Evolutionary conservation across 2,888 invertebrate genomes (phyloP).

Genomic region (Neoitamus cyanurus): DNA sequence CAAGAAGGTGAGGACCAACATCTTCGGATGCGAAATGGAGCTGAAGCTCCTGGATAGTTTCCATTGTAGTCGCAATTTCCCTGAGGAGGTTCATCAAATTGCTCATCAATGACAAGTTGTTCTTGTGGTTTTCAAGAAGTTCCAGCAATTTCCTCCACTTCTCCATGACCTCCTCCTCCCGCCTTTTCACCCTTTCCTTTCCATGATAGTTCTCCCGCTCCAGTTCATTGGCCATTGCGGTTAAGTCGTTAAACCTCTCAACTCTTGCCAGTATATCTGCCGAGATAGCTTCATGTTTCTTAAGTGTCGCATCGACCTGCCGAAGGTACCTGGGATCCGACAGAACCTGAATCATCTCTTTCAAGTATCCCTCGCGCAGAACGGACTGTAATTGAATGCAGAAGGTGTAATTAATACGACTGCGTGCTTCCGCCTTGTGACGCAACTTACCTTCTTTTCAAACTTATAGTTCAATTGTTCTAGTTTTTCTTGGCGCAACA

Average conservation of each 20-base stretch:
- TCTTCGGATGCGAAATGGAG: conserved; percentile 79
- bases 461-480: conserved; percentile 97
- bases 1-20: conserved; percentile 92
- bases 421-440: conserved; percentile 17
- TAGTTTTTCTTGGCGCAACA: conserved; percentile 89
- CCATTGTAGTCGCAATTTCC: conserved; percentile 90
- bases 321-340: conserved; percentile 90
- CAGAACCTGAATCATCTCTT: conserved; percentile 96
- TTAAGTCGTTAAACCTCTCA: conserved; percentile 93
- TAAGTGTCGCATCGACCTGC: conserved; percentile 96
- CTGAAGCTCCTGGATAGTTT: conserved; percentile 86
- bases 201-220: conserved; percentile 92
- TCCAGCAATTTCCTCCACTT: conserved; percentile 89
- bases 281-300: conserved; percentile 98
- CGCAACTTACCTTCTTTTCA: conserved; percentile 79
- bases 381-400: conserved; percentile 72
- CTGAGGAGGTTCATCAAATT: conserved; percentile 88
- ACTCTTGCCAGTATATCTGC: conserved; percentile 95
- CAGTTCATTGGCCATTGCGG: conserved; percentile 92
- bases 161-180: conserved; percentile 77
- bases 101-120: conserved; percentile 81
- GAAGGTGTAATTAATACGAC: conserved; percentile 37
- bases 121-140: conserved; percentile 84
- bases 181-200: conserved; percentile 77
- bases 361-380: conserved; percentile 92